Evolutionary conservation across 2,113 vertebrate species (phyloP).

Genomic region (Nematolebias whitei): DNA sequence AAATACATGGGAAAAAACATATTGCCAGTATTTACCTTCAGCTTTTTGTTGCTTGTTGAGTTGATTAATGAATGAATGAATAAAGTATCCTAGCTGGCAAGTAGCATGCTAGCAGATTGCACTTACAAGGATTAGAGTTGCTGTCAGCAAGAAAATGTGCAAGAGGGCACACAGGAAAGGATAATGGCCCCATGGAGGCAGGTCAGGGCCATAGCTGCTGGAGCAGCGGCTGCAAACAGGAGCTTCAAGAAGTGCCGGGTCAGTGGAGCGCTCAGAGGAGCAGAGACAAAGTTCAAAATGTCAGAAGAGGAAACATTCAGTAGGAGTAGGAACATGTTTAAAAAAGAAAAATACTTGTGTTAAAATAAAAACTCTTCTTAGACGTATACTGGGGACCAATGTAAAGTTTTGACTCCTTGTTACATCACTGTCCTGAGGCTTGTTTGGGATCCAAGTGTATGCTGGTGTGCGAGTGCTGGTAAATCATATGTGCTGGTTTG

Average conservation of each 20-base stretch:
- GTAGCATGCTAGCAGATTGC: conserved; percentile 34
- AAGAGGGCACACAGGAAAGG: conserved; percentile 76
- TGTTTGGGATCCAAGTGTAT: conserved; percentile 24
- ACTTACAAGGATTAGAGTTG: conserved; percentile 67
- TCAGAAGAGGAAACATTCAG: conserved; percentile 9
- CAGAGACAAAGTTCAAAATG: conserved; percentile 24
- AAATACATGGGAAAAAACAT: too few species aligned
- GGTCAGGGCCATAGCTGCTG: conserved; percentile 54
- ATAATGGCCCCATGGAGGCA: conserved; percentile 62
- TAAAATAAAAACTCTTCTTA: conserved; percentile 22
- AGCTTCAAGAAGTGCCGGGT: conserved; percentile 56
- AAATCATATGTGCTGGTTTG: conserved; percentile 51
- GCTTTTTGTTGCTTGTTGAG: too few species aligned
- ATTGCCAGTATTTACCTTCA: too few species aligned
- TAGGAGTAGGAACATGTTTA: conserved; percentile 18
- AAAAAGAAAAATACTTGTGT: conserved; percentile 17
- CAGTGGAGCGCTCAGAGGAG: conserved; percentile 47
- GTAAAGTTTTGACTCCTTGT: conserved; percentile 21
- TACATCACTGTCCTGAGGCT: conserved; percentile 25
- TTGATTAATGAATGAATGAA: neutral
- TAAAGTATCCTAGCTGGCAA: conserved; percentile 21
- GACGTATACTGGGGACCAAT: conserved; percentile 7
- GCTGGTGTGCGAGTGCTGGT: conserved; percentile 43
- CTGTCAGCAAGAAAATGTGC: conserved; percentile 72
- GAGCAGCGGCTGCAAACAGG: conserved; percentile 65